Base-by-base conservation (phyloP, 2,888 invertebrate species). In the Parapristionchus giblindavisi region DNA sequence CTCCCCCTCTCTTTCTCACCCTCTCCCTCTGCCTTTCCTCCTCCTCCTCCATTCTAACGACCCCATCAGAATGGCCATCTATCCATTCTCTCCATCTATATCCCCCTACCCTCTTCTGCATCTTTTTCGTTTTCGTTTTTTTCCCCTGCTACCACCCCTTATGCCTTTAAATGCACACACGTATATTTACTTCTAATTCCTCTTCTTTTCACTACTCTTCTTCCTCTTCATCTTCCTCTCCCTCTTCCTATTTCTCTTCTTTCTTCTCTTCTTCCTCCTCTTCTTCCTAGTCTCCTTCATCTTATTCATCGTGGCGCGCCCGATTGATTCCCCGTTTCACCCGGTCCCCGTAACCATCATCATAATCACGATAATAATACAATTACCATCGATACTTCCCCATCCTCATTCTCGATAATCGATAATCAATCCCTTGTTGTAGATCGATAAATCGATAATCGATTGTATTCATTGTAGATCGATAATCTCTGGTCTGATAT, bases 261-360 rank as follows among this genome's bases (percentile, higher is more conserved):
- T 40, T 72, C 36, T 48, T 71, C 75, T 72, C 65, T 70, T 70
- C 77, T 73, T 71, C 72, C 71, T 63, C 72, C 74, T 73, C 61
- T 74, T 74, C 61, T 70, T 74, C 70, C 71, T 63, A 72, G 66
- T 73, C 75, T 76, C 66, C 77, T 75, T 68, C 68, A 63, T 75
- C 75, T 75, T 74, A 72, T 74, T 73, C 73, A 54, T 56, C 60
- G 63, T 63, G 34, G 51, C 52, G 48, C 43, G 68, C 36, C 63
- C 36, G 36, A 34, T 54, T 51, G 29, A 58, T 66, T 29, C 60
- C 60, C 66, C 60, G 56, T 56, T 66, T 29, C 52, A 66, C 66
- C 56, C 32, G 66, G 51, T 52, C 40, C 51, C 43, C 36, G 75
- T 51, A 61, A 34, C 48, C 11, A n/a, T n/a, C n/a, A n/a, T n/a